phyloP scores from a whole-genome alignment of 2,888 invertebrate genomes.

The Tipula unca region DNA sequence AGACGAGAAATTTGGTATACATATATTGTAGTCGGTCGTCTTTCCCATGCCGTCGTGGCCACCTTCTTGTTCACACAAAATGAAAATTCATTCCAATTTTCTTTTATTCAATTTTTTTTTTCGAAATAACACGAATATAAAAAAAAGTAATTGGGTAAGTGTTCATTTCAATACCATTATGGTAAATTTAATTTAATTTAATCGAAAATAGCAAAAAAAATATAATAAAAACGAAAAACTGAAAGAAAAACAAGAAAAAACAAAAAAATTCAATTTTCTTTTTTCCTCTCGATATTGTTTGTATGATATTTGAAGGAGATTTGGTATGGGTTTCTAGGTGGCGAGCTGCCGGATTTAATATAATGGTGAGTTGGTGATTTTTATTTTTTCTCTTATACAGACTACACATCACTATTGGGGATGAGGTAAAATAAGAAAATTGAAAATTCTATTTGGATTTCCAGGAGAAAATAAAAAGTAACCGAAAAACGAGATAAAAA shows the following conservation, averaged over 20 bases:
- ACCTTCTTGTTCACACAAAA: constrained; percentile 1
- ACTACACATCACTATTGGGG: not conserved
- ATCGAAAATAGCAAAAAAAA: constrained; percentile 2
- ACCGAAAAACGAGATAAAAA: not conserved
- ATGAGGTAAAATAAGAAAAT: not conserved
- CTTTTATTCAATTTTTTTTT: not conserved
- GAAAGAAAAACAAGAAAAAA: not conserved
- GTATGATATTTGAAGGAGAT: not conserved
- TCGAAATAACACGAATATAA: not conserved
- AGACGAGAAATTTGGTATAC: not conserved
- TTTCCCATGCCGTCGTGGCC: not conserved
- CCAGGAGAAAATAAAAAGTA: not conserved
- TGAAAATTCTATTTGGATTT: not conserved
- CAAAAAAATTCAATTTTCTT: not conserved
- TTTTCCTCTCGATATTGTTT: not conserved
- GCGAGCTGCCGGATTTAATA: not conserved
- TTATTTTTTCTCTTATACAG: not conserved
- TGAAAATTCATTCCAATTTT: not conserved
- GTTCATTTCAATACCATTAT: constrained; percentile 20
- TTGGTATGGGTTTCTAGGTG: not conserved
- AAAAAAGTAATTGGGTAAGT: constrained; percentile 20
- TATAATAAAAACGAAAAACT: not conserved
- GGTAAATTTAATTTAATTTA: constrained; percentile 20
- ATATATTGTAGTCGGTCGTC: not conserved
- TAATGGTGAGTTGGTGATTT: not conserved